Base-by-base conservation (phyloP, 1,140 invertebrate species). In the Forficula auricularia region DNA sequence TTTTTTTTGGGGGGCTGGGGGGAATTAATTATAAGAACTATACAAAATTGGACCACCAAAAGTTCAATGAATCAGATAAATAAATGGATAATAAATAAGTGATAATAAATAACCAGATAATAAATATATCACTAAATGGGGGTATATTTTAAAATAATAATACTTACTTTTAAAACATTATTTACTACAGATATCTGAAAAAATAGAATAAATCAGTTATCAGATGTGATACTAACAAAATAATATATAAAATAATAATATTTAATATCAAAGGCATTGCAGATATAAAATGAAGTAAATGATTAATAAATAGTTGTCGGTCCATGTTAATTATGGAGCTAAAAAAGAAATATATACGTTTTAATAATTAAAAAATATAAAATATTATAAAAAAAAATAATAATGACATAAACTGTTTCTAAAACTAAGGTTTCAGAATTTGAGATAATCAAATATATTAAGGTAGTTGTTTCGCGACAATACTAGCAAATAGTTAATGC, bases 321-420 rank as follows among this genome's bases (percentile, higher is more conserved):
- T 94, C 75, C 72, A 85, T 84, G 47, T 81, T 79, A 53, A 98
- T 88, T 47, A 97, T 95, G 1, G 90, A 78, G 63, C 90, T 90
- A 63, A 60, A 72, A 77, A 49, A 54, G 50, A 57, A 62, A 57
- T 45, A 50, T 42, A 51, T 39, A 35, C 9, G 16, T 9, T n/a
- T 9, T 2, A 9, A n/a, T 1, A 30, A 12, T 4, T 1, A 10
- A 34, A 7, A 43, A 38, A 31, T 36, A 40, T 38, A 43, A 32
- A 35, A 30, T 34, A 27, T 13, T 1, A 4, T 39, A 32, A n/a
- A 33, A 14, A 31, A 35, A 31, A 31, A 38, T 18, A 40, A 15
- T 15, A 37, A 38, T 7, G 14, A 48, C 34, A 0, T 14, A n/a
- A 14, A 27, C 12, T 37, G 1, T 7, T 31, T 35, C 37, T 8